Conservation (phyloP, 2,797 vertebrate genomes). For the Xiphophorus birchmanni region DNA sequence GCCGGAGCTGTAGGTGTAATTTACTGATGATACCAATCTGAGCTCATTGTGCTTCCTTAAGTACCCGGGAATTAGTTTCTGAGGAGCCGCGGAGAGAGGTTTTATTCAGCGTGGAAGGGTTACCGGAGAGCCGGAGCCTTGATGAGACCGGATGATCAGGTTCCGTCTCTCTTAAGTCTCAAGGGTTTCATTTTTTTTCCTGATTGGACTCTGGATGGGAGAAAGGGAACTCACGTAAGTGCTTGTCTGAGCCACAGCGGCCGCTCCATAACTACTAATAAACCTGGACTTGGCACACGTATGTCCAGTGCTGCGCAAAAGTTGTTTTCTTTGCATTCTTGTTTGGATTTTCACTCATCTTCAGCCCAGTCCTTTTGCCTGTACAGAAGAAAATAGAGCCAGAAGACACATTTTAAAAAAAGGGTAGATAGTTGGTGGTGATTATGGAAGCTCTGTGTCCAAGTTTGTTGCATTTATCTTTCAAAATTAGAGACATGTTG, state of each 20-base stretch:
- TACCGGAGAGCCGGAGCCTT: constrained; percentile 66
- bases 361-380: not conserved
- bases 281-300: constrained; percentile 20
- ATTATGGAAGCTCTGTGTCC: too few species aligned
- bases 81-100: constrained; percentile 50
- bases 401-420: too few species aligned
- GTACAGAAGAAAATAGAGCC: not conserved
- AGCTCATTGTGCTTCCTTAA: constrained; percentile 73
- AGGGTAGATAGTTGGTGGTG: too few species aligned
- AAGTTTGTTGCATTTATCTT: too few species aligned
- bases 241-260: constrained; percentile 15
- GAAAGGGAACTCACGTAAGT: constrained; percentile 32
- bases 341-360: not conserved
- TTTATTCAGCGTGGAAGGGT: constrained; percentile 60
- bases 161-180: constrained; percentile 71
- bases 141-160: constrained; percentile 77
- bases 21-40: constrained; percentile 73
- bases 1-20: constrained; percentile 67
- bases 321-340: not conserved
- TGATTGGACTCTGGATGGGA: constrained; percentile 75
- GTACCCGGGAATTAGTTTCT: constrained; percentile 65
- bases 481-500: too few species aligned
- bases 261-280: constrained; percentile 37
- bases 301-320: constrained; percentile 16
- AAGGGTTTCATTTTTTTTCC: constrained; percentile 64